Evolutionary conservation across 92 coral and sea anemone genomes (phyloP), one percentile per base, ranked within the genome.

Genomic region (Umimayanthus kanabou): DNA sequence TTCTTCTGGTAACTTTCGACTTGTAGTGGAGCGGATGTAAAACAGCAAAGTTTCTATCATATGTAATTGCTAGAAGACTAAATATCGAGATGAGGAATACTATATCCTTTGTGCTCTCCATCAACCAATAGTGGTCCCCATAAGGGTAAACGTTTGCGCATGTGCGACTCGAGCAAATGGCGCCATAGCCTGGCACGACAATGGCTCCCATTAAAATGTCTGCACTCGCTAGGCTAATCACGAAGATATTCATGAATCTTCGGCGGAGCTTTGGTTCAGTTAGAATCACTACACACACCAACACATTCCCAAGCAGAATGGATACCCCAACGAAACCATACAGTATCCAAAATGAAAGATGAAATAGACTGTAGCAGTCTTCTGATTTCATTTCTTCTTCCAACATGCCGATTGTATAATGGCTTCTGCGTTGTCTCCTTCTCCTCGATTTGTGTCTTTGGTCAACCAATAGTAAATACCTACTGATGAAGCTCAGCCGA

Each of bases 31-130:
- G 85, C 37, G 85, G 75, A 6, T 81, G 85, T 14, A 81, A 40
- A 39, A 81, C 76, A 47, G 85, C 85, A 15, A 81, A 28, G 22
- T 81, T 64, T 81, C 85, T 66, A 49, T 81, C 85, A 67, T 81
- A 81, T 1, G 75, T 81, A 7, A 81, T 66, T 9, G 85, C 85
- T 23, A 81, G 76, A 3, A 81, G 75, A 39, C 76, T 81, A 2
- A 65, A 47, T 20, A 81, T 40, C 10, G 75, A 66, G 23, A 66
- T 30, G 8, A 81, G 33, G 45, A 81, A 81, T 4, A 65, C 58
- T 5, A 65, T 13, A 40, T 81, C 64, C 64, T 81, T 81, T 23
- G 58, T 11, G 53, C 58, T 42, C 43, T 81, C 85, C 75, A 81
- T 0, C 6, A 81, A 4, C 85, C 85, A 81, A 26, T 76, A 81